A percentile compares a stretch with the other conserved stretches of the same genome.
Evolutionary conservation across 2,888 invertebrate species (phyloP).

Genomic region (Lepidonotus clava): DNA sequence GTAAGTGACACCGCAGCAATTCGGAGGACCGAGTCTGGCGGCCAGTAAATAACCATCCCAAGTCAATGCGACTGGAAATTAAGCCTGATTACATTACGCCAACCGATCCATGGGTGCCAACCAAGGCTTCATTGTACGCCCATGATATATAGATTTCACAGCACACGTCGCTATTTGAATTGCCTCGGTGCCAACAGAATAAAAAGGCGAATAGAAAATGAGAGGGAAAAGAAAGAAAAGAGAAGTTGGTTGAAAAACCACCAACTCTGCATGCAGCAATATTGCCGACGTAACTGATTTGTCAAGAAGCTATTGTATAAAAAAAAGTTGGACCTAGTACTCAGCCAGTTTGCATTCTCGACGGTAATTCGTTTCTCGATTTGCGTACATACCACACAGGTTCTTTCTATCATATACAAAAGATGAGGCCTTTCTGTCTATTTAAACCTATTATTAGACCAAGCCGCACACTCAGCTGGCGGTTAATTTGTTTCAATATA

Average conservation of each 20-base stretch:
- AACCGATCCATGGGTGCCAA: not conserved
- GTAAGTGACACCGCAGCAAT: slow-evolving; percentile 41
- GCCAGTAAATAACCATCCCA: slow-evolving; percentile 34
- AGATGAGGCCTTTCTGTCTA: not conserved
- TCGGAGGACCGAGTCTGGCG: not conserved
- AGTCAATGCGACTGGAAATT: slow-evolving; percentile 49
- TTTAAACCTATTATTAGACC: not conserved
- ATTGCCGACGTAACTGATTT: not conserved
- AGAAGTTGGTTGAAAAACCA: not conserved
- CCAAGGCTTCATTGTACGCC: slow-evolving; percentile 5
- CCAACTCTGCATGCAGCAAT: not conserved
- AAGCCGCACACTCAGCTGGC: not conserved
- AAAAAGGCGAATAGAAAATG: not conserved
- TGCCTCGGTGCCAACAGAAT: not conserved
- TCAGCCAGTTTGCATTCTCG: not conserved
- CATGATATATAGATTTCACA: slow-evolving; percentile 40
- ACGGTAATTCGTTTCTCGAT: slow-evolving; percentile 1
- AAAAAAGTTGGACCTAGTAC: not conserved
- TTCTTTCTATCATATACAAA: not conserved
- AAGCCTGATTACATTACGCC: slow-evolving; percentile 38
- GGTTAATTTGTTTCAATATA: not conserved
- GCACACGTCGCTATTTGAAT: not conserved
- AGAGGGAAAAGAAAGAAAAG: not conserved
- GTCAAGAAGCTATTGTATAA: not conserved
- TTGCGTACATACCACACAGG: not conserved